phyloP scores from a whole-genome alignment of 2,797 vertebrate genomes.

The Poeciliopsis paucimaculata region DNA sequence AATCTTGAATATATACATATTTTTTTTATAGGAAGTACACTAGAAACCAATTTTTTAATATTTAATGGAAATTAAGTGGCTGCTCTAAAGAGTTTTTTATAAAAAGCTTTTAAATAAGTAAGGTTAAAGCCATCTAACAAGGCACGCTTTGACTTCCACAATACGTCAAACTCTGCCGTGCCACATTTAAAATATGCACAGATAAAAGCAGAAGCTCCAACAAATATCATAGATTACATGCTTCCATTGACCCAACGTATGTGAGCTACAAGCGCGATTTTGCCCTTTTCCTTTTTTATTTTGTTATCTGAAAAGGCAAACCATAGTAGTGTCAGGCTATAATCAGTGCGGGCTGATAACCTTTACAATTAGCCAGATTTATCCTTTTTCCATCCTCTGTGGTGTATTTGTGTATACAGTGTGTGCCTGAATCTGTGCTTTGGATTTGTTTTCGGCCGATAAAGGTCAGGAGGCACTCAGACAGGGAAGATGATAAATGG shows the following conservation, averaged over 20 bases:
- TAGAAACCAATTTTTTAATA: constrained; percentile 47
- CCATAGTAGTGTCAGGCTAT: constrained; percentile 26
- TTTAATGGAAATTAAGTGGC: constrained; percentile 41
- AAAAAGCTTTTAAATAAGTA: constrained; percentile 16
- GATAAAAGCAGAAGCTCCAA: constrained; percentile 8
- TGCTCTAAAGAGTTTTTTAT: constrained; percentile 2
- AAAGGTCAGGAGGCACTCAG: constrained; percentile 76
- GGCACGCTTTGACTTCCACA: background rate
- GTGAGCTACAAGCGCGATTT: background rate
- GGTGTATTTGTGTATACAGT: constrained; percentile 22
- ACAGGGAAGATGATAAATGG: constrained; percentile 73
- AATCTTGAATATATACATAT: background rate
- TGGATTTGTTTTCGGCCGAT: constrained; percentile 47
- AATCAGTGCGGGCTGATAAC: constrained; percentile 64
- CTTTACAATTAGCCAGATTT: constrained; percentile 70
- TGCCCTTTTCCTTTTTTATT: background rate
- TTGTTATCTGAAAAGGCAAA: constrained; percentile 34
- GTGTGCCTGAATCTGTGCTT: constrained; percentile 16
- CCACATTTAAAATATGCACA: background rate
- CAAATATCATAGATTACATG: constrained; percentile 5
- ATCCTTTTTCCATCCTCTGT: constrained; percentile 44
- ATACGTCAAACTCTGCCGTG: background rate
- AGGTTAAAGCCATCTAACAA: constrained; percentile 5
- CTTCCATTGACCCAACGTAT: constrained; percentile 7
- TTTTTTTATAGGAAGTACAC: constrained; percentile 28